Evolutionary conservation across 1,140 invertebrate species (phyloP), one percentile per base, ranked within the genome.

Genomic region (Gonioctena quinquepunctata): DNA sequence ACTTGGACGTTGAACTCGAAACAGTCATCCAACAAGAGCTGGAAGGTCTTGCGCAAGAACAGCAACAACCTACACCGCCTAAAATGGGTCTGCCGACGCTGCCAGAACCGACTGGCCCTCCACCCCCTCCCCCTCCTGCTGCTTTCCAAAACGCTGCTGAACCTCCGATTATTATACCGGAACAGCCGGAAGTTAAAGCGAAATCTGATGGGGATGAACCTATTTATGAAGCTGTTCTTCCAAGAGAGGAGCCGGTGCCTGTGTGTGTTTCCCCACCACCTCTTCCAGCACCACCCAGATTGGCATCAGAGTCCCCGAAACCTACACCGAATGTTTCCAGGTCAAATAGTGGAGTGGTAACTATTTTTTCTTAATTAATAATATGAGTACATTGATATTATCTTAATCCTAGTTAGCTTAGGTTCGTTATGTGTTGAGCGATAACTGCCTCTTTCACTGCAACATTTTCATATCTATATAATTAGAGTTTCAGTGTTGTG

Each of bases 141-240:
- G 72, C 68, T 8, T 77, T 82, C 33, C 81, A 60, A 77, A 75
- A 66, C 76, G 80, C 73, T 77, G 80, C 74, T 18, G 76, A 75
- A 66, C 67, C 72, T 3, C 67, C 78, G 57, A 57, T 76, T 74
- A 62, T 85, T 81, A 82, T 76, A 71, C 75, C 69, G 82, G 78
- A 11, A 78, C 79, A 63, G 75, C 81, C 49, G 3, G 71, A 73
- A 68, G 49, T 23, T 71, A 83, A 83, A 33, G 77, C 81, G 26
- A 85, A 85, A 67, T 82, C 82, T 1, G 83, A 83, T 66, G 83
- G 27, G 84, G 66, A 85, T 25, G 94, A 95, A 79, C 93, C 93
- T 0, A 95, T 95, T 75, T 95, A 95, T 79, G 94, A 95, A 79
- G 89, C 92, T 0, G 91, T 95, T 13, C 85, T 92, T 66, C 92